Base-by-base conservation (phyloP, 2,797 vertebrate genomes). In the Percopsis omiscomaycus region DNA sequence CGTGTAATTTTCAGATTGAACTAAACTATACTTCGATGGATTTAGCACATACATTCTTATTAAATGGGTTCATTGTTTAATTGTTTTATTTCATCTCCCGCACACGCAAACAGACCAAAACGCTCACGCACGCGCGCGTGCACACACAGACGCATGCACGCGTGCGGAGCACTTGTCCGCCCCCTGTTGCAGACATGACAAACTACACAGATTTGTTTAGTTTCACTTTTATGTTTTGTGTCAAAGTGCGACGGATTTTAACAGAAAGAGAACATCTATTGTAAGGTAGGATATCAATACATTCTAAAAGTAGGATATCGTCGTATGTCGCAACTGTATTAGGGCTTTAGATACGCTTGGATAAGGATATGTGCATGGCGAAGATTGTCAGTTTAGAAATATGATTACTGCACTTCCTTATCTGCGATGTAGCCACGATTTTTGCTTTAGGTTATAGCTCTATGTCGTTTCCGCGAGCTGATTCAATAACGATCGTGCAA, bases 191-290 rank as follows among this genome's bases (percentile, higher is more conserved):
- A 0, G 8, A 16, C 3, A n/a, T 0, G 14, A 29, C 9, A 29
- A 55, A 73, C 0, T 13, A 44, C 70, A 3, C 8, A 0, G 11
- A 2, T 50, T 47, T 15, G 22, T 1, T 11, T 66, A 84, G 80
- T 90, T 91, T 90, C 90, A 82, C 82, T 91, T 62, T 71, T 48
- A 53, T 54, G 66, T 56, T 55, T 68, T 55, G 55, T 47, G 65
- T 58, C 14, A 42, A 66, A 79, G 71, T 67, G 63, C 66, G 82
- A 74, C 81, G 73, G 28, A 8, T 51, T 14, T 57, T 8, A 3
- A 81, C 76, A 78, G 86, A 82, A 58, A 71, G 84, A 32, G 4
- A 32, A 64, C 15, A 13, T 30, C 12, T 42, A 5, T 16, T 3
- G 27, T 5, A 10, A 54, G 27, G 37, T 42, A 42, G 4, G 14